Base-by-base conservation (phyloP, 2,113 vertebrate species). In the Antigone vipio region DNA sequence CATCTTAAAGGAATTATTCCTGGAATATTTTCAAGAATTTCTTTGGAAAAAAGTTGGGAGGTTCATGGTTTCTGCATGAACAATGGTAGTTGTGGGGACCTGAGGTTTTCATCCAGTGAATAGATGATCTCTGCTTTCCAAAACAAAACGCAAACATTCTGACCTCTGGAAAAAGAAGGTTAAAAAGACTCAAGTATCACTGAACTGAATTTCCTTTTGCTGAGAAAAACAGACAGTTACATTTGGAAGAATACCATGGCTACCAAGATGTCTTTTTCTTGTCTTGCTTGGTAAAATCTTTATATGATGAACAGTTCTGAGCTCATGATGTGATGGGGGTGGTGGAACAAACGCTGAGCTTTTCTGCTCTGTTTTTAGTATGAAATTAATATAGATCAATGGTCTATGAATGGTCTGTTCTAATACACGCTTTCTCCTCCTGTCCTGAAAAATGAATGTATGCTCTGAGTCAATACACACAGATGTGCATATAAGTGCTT, bases 191-290 rank as follows among this genome's bases (percentile, higher is more conserved):
- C 50, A 55, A 78, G n/a, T 94, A 81, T 93, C 59, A 52, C 79
- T 78, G 82, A 87, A 83, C 34, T 71, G 60, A 92, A 84, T 95
- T 97, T 92, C 63, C 56, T 84, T 34, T 73, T 53, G 26, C 59
- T 76, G 66, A 87, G 67, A 75, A 96, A 93, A 97, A 26, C 30
- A 72, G 35, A n/a, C 66, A 30, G 64, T 88, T 97, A 91, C 91
- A 95, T 92, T 77, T 84, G 80, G 52, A 84, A 87, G 80, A 56
- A 76, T 94, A 45, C 85, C 17, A 13, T 77, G 89, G 47, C 92
- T 95, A 69, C 77, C 44, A 34, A 21, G 52, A 32, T 72, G 67
- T 74, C 88, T 91, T 95, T 64, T 92, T 77, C 29, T 67, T 94
- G n/a, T 85, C 74, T 85, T 38, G n/a, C 49, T 75, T 64, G 35